Base-by-base conservation (phyloP, 2,888 invertebrate genomes). In the Brachyptera risi region DNA sequence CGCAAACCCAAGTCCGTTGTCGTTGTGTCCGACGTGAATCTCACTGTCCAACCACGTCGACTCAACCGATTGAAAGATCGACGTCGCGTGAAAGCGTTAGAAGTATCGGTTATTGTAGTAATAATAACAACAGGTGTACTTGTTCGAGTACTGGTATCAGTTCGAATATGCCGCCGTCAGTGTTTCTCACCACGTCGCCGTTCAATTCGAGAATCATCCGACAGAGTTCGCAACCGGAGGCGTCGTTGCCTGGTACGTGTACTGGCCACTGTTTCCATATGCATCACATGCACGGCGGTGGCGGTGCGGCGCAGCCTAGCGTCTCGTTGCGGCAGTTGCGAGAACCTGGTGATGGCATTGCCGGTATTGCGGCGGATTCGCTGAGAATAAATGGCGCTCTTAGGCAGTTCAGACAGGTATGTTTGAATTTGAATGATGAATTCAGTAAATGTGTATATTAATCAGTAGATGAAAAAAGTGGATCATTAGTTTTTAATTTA, bases 331-430 rank as follows among this genome's bases (percentile, higher is more conserved):
- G 92, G 71, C 92, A 93, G 75, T 80, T 93, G 60, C 83, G 90
- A 68, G 89, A 89, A 79, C 86, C 87, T 49, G 84, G 85, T 65
- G 92, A 92, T 73, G 91, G 92, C 67, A 91, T 96, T 66, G 95
- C 95, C 51, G 93, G 93, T 73, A 96, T 97, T 71, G 96, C 96
- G 21, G 94, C 94, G 56, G 96, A 96, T 78, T 95, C 95, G 62
- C 83, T 96, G 69, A 83, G 96, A 72, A 93, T 96, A 78, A 96
- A 96, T 79, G 97, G 96, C 67, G 96, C 95, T 71, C 92, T 96
- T 84, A 84, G 94, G 69, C 94, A 93, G 74, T 96, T 96, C 79
- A 93, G 92, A 78, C 95, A 96, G 88, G 93, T 93, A 83, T n/a
- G n/a, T n/a, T n/a, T n/a, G n/a, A n/a, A n/a, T n/a, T n/a, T n/a